phyloP scores from a whole-genome alignment of 2,113 vertebrate species.

The Gopherus evgoodei region DNA sequence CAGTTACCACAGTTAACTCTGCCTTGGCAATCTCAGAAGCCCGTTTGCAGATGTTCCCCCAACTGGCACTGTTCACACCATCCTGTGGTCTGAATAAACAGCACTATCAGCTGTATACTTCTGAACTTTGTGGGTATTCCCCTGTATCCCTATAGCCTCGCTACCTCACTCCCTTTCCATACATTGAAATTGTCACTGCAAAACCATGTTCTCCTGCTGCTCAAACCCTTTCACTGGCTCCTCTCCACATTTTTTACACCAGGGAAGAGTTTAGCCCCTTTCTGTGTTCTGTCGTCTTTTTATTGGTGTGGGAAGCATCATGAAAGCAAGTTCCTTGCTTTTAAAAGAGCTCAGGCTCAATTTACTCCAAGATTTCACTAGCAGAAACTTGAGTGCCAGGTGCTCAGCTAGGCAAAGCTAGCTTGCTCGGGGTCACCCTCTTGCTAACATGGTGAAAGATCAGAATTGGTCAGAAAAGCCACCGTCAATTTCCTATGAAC shows the following conservation, averaged over 20 bases:
- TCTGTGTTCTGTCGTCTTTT: constrained; percentile 19
- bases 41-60: background rate
- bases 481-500: background rate
- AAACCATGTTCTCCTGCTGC: background rate
- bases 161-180: background rate
- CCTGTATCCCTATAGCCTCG: background rate
- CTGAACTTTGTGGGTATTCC: background rate
- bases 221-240: background rate
- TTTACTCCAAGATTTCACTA: constrained; percentile 26
- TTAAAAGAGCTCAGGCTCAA: background rate
- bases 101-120: background rate
- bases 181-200: background rate
- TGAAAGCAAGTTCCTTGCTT: background rate
- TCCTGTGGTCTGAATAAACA: background rate
- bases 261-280: background rate
- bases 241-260: background rate
- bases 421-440: constrained; percentile 56
- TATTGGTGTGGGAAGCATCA: constrained; percentile 50
- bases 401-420: constrained; percentile 50
- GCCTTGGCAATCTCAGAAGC: background rate
- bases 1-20: background rate
- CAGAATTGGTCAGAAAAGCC: constrained; percentile 55
- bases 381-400: constrained; percentile 50
- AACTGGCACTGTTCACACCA: background rate
- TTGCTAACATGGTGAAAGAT: constrained; percentile 11